These are phyloP conservation scores for Drosophila meridionalis DNA, from an alignment of 2,888 invertebrate species.

Conservation along the genomic window DNA sequence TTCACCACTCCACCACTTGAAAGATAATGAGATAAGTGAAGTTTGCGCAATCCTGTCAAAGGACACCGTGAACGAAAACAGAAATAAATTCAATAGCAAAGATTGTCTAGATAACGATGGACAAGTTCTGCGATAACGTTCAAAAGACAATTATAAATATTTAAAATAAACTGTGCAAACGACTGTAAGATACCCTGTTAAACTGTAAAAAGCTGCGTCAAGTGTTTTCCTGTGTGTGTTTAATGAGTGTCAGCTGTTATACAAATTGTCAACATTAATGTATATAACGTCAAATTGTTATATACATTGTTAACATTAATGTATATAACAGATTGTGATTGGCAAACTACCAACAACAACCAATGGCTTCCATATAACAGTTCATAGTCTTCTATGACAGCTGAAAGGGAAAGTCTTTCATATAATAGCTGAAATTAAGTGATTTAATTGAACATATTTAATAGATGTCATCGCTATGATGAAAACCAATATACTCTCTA, in stretches of 20 bases:
- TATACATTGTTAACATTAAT: neutral
- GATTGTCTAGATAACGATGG: slow-evolving; percentile 2
- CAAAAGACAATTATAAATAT: slow-evolving; percentile 14
- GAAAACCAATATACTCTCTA: neutral
- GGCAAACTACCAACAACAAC: neutral
- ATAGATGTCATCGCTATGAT: too few relatives aligned
- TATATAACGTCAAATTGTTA: too few relatives aligned
- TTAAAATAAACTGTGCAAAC: neutral
- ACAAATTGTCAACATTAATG: too few relatives aligned
- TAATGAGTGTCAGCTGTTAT: too few relatives aligned
- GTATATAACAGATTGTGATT: neutral
- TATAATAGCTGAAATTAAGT: neutral
- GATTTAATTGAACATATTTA: too few relatives aligned
- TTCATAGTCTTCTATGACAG: too few relatives aligned
- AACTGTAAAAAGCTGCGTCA: neutral
- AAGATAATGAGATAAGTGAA: slow-evolving; percentile 39
- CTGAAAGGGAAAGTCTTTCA: too few relatives aligned
- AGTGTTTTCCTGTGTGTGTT: too few relatives aligned
- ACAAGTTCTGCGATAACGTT: slow-evolving; percentile 29
- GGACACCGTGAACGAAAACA: neutral
- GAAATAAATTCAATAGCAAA: slow-evolving; percentile 2
- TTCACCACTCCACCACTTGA: slow-evolving; percentile 26
- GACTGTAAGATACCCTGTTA: neutral
- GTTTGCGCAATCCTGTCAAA: slow-evolving; percentile 22
- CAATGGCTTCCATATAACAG: neutral